These are phyloP conservation scores for Pseudorhombus dupliciocellatus DNA, from an alignment of 2,113 vertebrate genomes.

Conservation along the genomic window DNA sequence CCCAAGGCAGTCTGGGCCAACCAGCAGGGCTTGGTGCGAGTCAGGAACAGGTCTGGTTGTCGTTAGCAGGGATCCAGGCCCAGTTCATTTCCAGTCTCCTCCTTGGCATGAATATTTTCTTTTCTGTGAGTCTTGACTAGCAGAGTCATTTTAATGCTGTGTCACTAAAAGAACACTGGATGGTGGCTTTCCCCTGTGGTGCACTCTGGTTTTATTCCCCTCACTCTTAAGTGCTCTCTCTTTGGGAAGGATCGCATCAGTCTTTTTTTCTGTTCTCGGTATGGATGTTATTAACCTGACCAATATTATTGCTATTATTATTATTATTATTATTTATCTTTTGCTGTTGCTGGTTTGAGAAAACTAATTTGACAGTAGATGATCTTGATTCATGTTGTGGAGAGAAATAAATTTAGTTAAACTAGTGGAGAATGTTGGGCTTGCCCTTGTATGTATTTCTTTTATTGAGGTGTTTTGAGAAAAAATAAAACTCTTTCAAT, in stretches of 20 bases:
- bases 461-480: constrained; percentile 68
- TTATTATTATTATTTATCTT: constrained; percentile 78
- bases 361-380: constrained; percentile 69
- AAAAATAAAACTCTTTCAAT: constrained; percentile 69
- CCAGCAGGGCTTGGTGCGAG: constrained; percentile 21
- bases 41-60: constrained; percentile 19
- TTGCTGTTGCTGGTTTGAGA: constrained; percentile 74
- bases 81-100: constrained; percentile 17
- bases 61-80: constrained; percentile 13
- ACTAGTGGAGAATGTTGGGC: constrained; percentile 70
- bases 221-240: constrained; percentile 28
- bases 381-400: constrained; percentile 68
- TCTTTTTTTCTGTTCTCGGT: constrained; percentile 67
- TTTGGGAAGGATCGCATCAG: constrained; percentile 62
- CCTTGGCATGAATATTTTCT: constrained; percentile 19
- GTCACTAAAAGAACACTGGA: constrained; percentile 29
- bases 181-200: constrained; percentile 46
- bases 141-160: constrained; percentile 25
- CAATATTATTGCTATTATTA: constrained; percentile 71
- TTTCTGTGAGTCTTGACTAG: constrained; percentile 29
- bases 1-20: constrained; percentile 16
- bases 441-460: constrained; percentile 66
- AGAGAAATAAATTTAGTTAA: constrained; percentile 65
- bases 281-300: constrained; percentile 75
- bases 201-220: constrained; percentile 32